Percentiles rank a stretch among this genome's conserved stretches.
Evolutionary conservation across 2,797 vertebrate species (phyloP).

Genomic region (Pipistrellus nathusii): DNA sequence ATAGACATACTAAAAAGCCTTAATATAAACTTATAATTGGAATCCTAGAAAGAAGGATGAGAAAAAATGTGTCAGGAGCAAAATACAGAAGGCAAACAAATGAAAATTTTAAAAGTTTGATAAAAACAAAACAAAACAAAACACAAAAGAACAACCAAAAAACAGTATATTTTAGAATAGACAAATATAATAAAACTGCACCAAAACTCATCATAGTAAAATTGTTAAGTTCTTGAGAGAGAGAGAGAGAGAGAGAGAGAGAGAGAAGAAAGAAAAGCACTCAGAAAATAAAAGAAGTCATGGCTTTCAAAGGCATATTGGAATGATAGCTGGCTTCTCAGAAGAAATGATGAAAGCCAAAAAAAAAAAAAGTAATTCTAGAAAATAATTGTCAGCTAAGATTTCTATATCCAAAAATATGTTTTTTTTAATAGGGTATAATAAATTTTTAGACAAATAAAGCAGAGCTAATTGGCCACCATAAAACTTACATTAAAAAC

Average conservation of each 20-base stretch:
- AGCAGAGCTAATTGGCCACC: neutral
- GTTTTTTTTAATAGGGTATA: neutral
- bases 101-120: neutral
- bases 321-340: neutral
- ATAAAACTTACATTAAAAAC: neutral
- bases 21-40: neutral
- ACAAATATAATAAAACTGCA: neutral
- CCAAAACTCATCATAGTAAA: neutral
- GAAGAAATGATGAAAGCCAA: constrained; percentile 5
- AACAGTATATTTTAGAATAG: neutral
- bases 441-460: neutral
- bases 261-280: neutral
- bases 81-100: neutral
- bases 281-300: neutral
- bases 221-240: neutral
- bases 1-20: neutral
- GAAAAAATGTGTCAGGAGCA: neutral
- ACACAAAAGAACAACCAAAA: no score
- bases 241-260: neutral
- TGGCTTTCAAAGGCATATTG: neutral
- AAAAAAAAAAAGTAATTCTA: constrained; percentile 31
- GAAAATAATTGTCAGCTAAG: neutral
- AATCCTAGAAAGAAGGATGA: neutral
- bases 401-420: neutral
- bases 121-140: neutral